phyloP scores from a whole-genome alignment of 2,113 vertebrate species.

The Triplophysa siluroides region DNA sequence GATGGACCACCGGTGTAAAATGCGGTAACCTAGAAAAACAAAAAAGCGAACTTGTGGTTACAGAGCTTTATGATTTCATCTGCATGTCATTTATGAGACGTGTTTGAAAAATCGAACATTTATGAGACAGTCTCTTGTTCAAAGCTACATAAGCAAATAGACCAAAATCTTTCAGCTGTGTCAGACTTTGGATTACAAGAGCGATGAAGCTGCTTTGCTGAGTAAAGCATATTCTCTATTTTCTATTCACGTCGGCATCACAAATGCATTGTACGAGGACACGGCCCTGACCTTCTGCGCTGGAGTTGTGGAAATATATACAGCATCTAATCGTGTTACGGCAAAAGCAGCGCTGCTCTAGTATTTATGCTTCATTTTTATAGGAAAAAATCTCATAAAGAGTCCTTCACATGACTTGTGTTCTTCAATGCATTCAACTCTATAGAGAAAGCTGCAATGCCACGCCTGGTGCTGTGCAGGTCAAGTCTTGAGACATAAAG shows the following conservation, averaged over 20 bases:
- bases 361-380: background rate
- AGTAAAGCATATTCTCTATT: slow-evolving; percentile 25
- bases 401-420: background rate
- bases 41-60: background rate
- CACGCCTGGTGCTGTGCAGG: too few relatives aligned
- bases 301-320: slow-evolving; percentile 5
- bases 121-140: slow-evolving; percentile 21
- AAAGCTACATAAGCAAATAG: slow-evolving; percentile 2
- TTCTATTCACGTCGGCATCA: slow-evolving; percentile 22
- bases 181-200: slow-evolving; percentile 26
- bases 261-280: background rate
- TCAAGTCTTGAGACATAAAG: too few relatives aligned
- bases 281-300: background rate
- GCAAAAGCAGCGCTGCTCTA: background rate
- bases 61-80: background rate
- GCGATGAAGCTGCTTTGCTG: slow-evolving; percentile 36
- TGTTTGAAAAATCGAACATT: background rate
- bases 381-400: background rate
- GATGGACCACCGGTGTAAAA: background rate
- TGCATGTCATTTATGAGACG: background rate
- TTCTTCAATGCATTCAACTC: background rate
- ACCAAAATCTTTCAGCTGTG: slow-evolving; percentile 13
- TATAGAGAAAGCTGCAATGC: background rate
- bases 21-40: background rate
- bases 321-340: background rate